These are phyloP conservation scores for Lycia hirtaria DNA, from an alignment of 2,888 invertebrate genomes.

Conservation along the genomic window DNA sequence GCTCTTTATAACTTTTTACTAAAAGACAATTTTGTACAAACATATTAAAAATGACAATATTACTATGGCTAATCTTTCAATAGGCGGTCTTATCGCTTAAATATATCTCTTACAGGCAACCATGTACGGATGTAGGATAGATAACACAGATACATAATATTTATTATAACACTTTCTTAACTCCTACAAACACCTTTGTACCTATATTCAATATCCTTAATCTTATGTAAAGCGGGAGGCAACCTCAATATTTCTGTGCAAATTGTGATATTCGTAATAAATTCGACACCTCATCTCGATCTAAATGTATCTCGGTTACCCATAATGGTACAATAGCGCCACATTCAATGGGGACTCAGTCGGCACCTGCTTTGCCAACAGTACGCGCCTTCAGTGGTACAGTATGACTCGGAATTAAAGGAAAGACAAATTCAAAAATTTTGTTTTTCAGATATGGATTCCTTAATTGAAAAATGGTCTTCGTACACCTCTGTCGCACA, in stretches of 20 bases:
- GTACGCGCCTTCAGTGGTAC: conserved; percentile 56
- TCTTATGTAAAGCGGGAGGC: conserved; percentile 17
- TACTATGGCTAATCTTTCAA: too few relatives aligned
- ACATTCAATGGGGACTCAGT: conserved; percentile 63
- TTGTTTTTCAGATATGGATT: too few relatives aligned
- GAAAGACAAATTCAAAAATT: too few relatives aligned
- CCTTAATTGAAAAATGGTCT: too few relatives aligned
- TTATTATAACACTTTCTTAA: neutral
- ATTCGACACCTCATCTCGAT: conserved; percentile 68
- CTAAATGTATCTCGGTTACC: conserved; percentile 72
- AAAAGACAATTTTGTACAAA: too few relatives aligned
- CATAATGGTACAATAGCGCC: conserved; percentile 73
- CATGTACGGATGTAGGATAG: too few relatives aligned
- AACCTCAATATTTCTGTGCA: conserved; percentile 43
- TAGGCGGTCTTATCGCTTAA: too few relatives aligned
- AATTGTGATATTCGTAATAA: conserved; percentile 59
- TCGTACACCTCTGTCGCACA: too few relatives aligned
- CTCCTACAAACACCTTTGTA: neutral
- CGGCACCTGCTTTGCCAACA: conserved; percentile 68
- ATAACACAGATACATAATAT: too few relatives aligned
- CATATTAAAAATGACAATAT: too few relatives aligned
- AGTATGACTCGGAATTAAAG: conserved; percentile 41
- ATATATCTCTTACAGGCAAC: too few relatives aligned
- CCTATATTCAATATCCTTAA: conserved; percentile 22
- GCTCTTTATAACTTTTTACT: too few relatives aligned